Percentiles rank a stretch among this genome's conserved stretches.
phyloP scores from a whole-genome alignment of 2,888 invertebrate species.

The Spatulosminthurus flaviceps region DNA sequence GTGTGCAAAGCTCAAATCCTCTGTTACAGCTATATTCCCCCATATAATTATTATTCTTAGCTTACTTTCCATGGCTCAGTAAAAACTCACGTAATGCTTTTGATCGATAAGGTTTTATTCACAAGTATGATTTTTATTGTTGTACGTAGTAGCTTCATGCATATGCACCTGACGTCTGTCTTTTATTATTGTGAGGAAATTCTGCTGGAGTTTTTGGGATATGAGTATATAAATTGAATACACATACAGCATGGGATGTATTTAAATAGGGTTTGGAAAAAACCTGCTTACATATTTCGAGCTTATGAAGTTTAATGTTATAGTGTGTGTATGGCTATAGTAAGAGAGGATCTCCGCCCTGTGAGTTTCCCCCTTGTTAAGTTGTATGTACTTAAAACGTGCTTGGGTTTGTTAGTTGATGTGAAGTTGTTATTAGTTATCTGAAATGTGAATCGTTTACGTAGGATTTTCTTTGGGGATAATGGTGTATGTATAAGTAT shows the following conservation, averaged over 20 bases:
- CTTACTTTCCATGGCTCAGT: slow-evolving; percentile 14
- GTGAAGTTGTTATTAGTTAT: slow-evolving; percentile 21
- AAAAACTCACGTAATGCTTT: neutral
- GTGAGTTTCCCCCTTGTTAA: slow-evolving; percentile 23
- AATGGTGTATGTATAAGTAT: neutral
- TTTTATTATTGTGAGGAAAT: slow-evolving; percentile 1
- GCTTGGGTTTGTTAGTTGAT: neutral
- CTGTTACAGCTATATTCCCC: neutral
- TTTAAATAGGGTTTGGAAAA: too few species aligned
- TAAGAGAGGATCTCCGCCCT: slow-evolving; percentile 24
- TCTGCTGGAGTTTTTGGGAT: neutral
- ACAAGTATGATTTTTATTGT: neutral
- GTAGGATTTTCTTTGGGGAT: too few species aligned
- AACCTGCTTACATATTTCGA: too few species aligned
- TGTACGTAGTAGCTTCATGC: neutral
- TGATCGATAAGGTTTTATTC: neutral
- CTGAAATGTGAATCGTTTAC: neutral
- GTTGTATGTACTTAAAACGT: neutral
- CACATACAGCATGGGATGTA: too few species aligned
- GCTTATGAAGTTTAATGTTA: too few species aligned
- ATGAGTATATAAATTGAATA: too few species aligned
- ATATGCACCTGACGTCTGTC: too few species aligned
- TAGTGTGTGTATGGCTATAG: neutral
- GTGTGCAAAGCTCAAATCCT: too few species aligned
- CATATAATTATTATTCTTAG: slow-evolving; percentile 4